A percentile compares a stretch with the other conserved stretches of the same genome.
These are phyloP conservation scores for Brachyhypopomus occidentalis DNA, from an alignment of 2,113 vertebrate genomes.

Conservation along the genomic window DNA sequence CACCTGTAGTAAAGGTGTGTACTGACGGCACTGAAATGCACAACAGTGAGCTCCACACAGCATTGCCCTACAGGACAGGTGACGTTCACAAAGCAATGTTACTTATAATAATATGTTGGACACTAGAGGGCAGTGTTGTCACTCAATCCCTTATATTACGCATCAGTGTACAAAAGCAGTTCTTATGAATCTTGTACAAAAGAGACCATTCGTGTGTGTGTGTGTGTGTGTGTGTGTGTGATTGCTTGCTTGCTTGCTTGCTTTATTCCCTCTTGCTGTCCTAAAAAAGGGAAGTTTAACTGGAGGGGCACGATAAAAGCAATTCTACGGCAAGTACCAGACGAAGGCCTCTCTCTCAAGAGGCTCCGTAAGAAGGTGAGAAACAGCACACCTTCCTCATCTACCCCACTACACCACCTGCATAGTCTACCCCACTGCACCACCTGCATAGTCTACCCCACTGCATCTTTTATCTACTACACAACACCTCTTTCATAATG, in stretches of 20 bases:
- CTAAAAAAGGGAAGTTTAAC: constrained; percentile 87
- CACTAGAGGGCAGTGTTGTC: constrained; percentile 61
- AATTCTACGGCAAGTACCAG: constrained; percentile 81
- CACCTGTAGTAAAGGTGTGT: constrained; percentile 60
- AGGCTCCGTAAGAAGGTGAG: constrained; percentile 90
- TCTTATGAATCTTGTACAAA: not conserved
- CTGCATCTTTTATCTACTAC: too few species aligned
- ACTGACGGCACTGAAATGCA: too few species aligned
- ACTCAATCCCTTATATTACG: not conserved
- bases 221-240: not conserved
- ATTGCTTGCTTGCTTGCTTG: too few species aligned
- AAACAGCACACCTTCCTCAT: not conserved
- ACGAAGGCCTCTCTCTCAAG: constrained; percentile 88
- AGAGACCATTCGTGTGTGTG: not conserved
- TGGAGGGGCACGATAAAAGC: constrained; percentile 96
- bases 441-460: too few species aligned
- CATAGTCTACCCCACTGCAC: too few species aligned
- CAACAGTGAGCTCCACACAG: too few species aligned
- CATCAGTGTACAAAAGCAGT: not conserved
- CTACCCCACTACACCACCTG: too few species aligned
- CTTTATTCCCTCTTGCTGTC: not conserved
- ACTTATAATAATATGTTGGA: not conserved
- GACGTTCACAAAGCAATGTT: too few species aligned
- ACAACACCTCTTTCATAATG: too few species aligned
- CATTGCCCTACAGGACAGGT: too few species aligned